These are phyloP conservation scores for cat (Felis catus) DNA, from an alignment of 2,113 vertebrate species.

Conservation along the genomic window F.catus_Fca126_mat1.0 CM031428.1:27392501-27393000, in stretches of 20 bases:
- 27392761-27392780: constrained; percentile 8
- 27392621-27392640: too few relatives aligned
- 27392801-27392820: not conserved
- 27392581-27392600: too few relatives aligned
- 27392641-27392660: too few relatives aligned
- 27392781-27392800: constrained; percentile 9
- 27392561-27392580: too few relatives aligned
- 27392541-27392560: too few relatives aligned
- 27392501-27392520: not conserved
- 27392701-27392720: not conserved
- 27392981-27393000: not conserved
- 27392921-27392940: not conserved
- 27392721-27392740: not conserved
- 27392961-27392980: not conserved
- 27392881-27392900: not conserved
- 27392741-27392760: constrained; percentile 1
- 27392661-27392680: too few relatives aligned
- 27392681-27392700: too few relatives aligned
- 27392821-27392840: not conserved
- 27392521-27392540: too few relatives aligned
- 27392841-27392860: not conserved
- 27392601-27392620: too few relatives aligned
- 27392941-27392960: not conserved
- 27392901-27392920: not conserved
- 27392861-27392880: not conserved